A percentile compares a stretch with the other conserved stretches of the same genome.
Evolutionary conservation across 2,113 vertebrate species (phyloP).

Genomic region (Rhabdomys dilectus): DNA sequence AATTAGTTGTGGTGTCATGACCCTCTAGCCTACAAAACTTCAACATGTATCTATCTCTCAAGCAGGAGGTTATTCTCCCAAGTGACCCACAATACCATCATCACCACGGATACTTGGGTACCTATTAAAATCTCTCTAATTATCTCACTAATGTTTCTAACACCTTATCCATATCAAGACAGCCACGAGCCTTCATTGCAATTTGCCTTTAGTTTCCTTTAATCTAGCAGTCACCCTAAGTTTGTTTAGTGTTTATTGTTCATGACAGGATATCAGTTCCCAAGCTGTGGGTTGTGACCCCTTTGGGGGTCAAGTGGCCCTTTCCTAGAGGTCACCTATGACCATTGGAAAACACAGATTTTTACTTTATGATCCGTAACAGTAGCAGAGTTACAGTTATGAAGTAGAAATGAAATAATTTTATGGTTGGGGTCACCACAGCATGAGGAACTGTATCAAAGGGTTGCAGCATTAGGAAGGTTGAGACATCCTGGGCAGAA

Average conservation of each 20-base stretch:
- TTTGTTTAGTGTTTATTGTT: constrained; percentile 44
- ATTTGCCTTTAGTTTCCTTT: constrained; percentile 23
- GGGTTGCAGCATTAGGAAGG: neutral
- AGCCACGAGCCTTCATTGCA: neutral
- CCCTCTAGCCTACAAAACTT: neutral
- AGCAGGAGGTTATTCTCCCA: neutral
- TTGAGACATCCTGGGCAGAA: too few relatives aligned
- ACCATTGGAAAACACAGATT: neutral
- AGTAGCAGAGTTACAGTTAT: neutral
- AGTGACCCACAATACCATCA: neutral
- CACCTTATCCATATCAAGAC: neutral
- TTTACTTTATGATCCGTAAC: neutral
- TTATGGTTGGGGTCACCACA: neutral
- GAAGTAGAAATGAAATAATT: neutral
- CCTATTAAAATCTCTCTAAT: neutral
- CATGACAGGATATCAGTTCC: neutral
- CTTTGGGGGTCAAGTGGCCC: neutral
- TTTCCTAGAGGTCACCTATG: neutral
- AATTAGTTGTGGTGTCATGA: neutral
- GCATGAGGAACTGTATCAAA: neutral
- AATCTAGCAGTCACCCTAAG: neutral
- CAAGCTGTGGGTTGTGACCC: neutral
- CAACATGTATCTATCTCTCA: neutral
- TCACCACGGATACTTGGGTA: neutral
- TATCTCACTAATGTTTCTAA: constrained; percentile 28